Percentiles rank a stretch among this genome's conserved stretches.
Evolutionary conservation across 2,113 vertebrate species (phyloP).

Genomic region (Brachyhypopomus gauderio): DNA sequence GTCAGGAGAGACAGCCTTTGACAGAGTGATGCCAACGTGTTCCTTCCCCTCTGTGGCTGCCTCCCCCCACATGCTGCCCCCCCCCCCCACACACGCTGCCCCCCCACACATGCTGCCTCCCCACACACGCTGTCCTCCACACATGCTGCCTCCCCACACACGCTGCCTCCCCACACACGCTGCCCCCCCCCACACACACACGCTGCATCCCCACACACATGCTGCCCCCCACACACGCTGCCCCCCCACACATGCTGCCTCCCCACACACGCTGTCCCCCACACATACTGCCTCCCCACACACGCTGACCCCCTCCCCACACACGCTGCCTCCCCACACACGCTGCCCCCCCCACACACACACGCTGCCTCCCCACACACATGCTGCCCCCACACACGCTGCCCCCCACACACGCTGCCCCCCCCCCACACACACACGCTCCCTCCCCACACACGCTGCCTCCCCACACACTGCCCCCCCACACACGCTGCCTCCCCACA

Average conservation of each 20-base stretch:
- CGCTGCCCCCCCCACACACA: too few relatives aligned
- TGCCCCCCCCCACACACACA: constrained; percentile 5
- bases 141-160: constrained; percentile 11
- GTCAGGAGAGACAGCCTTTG: constrained; percentile 35
- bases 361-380: constrained; percentile 12
- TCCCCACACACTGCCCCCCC: too few relatives aligned
- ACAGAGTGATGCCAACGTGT: constrained; percentile 27
- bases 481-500: constrained; percentile 12
- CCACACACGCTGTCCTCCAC: too few relatives aligned
- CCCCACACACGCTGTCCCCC: constrained; percentile 20
- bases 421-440: constrained; percentile 14
- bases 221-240: constrained; percentile 11
- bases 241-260: too few relatives aligned
- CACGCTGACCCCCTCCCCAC: too few relatives aligned
- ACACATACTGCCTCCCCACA: constrained; percentile 15
- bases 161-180: constrained; percentile 18
- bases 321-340: constrained; percentile 11
- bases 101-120: constrained; percentile 22
- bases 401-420: constrained; percentile 6
- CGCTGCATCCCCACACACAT: too few relatives aligned
- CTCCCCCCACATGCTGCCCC: constrained; percentile 18
- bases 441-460: constrained; percentile 16
- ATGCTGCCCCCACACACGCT: constrained; percentile 14
- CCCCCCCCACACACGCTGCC: too few relatives aligned
- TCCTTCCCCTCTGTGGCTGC: constrained; percentile 5